Base-by-base conservation (phyloP, 2,113 vertebrate species). In the Daubentonia madagascariensis region DNA sequence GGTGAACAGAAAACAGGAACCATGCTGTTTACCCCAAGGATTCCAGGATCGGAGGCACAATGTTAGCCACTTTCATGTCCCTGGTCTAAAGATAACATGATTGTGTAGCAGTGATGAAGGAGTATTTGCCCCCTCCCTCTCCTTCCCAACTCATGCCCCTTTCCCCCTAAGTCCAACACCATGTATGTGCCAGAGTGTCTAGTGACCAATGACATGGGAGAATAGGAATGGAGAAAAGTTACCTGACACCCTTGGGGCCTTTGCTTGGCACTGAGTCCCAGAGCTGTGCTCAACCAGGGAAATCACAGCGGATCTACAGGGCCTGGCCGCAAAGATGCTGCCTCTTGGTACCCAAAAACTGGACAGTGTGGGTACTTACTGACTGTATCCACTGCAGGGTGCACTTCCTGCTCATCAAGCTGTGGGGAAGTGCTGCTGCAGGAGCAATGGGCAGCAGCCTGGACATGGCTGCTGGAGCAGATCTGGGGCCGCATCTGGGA, bases 341-440 rank as follows among this genome's bases (percentile, higher is more conserved):
- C 32, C 37, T 65, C 25, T n/a, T 54, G n/a, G 37, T 14, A 35
- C 43, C 48, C 4, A 20, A 48, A 73, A 68, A 59, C 35, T 17
- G 18, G n/a, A 54, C 40, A 3, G 25, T 81, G 59, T 89, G 70
- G 43, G 20, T 98, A 98, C 96, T 99, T 99, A 7, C 99, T 99
- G 98, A 96, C 95, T 0, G 5, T 89, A 0, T 99, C 99, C 86
- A 98, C 88, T 0, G 99, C 98, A 0, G 99, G 99, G 96, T 96
- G 97, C 20, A 97, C 95, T 65, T 99, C 99, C 95, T 98, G 97
- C 85, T 99, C 99, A 43, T 98, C 99, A 0, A 98, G 99, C 45
- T 98, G 92, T 0, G 99, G 99, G 50, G 99, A 99, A 7, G 98
- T 97, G 59, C 98, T 98, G 94, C 99, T 99, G 52, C 59, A 73